Evolutionary conservation across 2,888 invertebrate genomes (phyloP).

Genomic region (Ophioninae sp.): DNA sequence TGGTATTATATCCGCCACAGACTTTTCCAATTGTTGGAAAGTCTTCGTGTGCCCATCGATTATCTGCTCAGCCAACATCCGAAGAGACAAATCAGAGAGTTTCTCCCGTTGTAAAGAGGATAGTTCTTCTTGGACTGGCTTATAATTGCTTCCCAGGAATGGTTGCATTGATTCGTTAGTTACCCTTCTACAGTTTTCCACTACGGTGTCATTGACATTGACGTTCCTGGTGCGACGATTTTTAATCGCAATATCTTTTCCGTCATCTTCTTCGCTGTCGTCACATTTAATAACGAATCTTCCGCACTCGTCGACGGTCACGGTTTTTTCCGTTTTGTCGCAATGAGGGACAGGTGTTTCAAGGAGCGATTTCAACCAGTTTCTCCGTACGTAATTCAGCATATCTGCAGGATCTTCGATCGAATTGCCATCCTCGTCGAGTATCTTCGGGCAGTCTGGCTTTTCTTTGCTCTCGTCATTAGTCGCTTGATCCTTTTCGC

Average conservation of each 20-base stretch:
- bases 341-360: constrained; percentile 38
- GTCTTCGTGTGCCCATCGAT: not conserved
- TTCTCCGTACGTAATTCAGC: constrained; percentile 22
- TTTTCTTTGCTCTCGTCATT: not conserved
- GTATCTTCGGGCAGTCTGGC: constrained; percentile 15
- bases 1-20: not conserved
- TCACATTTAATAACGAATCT: constrained; percentile 42
- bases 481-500: constrained; percentile 1
- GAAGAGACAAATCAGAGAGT: not conserved
- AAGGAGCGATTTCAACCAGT: constrained; percentile 28
- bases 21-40: constrained; percentile 6
- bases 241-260: not conserved
- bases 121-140: too few species aligned
- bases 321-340: constrained; percentile 11
- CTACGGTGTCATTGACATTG: not conserved
- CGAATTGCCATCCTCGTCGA: constrained; percentile 28
- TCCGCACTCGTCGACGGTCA: constrained; percentile 43
- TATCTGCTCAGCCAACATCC: not conserved
- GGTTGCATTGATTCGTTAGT: not conserved
- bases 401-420: constrained; percentile 20
- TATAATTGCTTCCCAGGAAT: too few species aligned
- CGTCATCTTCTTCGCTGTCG: constrained; percentile 4
- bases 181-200: not conserved
- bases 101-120: too few species aligned
- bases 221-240: constrained; percentile 20